phyloP scores from a whole-genome alignment of 2,888 invertebrate genomes.

The Microctonus hyperodae region DNA sequence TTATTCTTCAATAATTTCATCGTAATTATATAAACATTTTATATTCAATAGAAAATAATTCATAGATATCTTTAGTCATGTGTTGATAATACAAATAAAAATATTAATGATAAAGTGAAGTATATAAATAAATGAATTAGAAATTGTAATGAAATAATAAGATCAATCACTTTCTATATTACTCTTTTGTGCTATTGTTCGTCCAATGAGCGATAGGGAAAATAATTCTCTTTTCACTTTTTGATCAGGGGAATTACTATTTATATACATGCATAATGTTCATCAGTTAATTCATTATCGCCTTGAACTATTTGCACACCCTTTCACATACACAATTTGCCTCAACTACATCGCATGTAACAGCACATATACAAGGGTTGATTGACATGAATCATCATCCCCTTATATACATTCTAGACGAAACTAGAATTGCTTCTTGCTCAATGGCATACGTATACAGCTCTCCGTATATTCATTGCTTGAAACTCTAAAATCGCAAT shows the following conservation, averaged over 20 bases:
- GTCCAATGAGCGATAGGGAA: slow-evolving; percentile 2
- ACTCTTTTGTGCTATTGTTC: background rate
- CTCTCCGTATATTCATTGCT: slow-evolving; percentile 7
- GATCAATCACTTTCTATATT: background rate
- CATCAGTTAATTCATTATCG: slow-evolving; percentile 47
- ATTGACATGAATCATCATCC: slow-evolving; percentile 48
- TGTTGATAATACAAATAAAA: background rate
- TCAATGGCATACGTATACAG: background rate
- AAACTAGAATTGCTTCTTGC: slow-evolving; percentile 40
- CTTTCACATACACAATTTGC: slow-evolving; percentile 3
- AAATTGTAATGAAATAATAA: slow-evolving; percentile 2
- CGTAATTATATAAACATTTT: too few species aligned
- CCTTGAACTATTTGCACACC: slow-evolving; percentile 34
- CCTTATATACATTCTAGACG: slow-evolving; percentile 35
- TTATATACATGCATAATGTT: slow-evolving; percentile 34
- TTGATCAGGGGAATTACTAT: slow-evolving; percentile 31
- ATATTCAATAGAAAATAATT: background rate
- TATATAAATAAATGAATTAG: background rate
- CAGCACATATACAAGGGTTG: slow-evolving; percentile 38
- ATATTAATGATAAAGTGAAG: background rate
- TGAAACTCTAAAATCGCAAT: slow-evolving; percentile 44
- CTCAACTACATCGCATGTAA: slow-evolving; percentile 16
- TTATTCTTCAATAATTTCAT: slow-evolving; percentile 23
- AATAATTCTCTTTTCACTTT: background rate
- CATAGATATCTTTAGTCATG: background rate